Conservation (phyloP, 2,113 vertebrate species). For the Poeciliopsis turrubarensis region DNA sequence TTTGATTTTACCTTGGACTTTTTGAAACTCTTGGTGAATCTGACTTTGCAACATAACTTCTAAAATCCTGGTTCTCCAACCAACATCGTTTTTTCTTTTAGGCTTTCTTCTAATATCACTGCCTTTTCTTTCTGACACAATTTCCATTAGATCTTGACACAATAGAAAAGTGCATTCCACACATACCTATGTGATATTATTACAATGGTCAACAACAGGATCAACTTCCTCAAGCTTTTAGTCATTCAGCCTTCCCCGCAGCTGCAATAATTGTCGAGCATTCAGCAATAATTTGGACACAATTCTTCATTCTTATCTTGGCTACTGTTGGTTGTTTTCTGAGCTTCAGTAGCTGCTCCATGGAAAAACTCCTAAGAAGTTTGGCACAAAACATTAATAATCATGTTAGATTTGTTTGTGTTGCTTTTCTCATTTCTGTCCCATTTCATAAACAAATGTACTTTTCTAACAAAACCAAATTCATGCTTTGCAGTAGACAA, state of each 20-base stretch:
- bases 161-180: slow-evolving; percentile 64
- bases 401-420: background rate
- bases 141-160: slow-evolving; percentile 34
- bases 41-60: background rate
- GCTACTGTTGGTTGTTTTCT: background rate
- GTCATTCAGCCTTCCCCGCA: slow-evolving; percentile 25
- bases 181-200: slow-evolving; percentile 45
- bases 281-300: background rate
- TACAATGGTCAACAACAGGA: slow-evolving; percentile 47
- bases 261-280: slow-evolving; percentile 17
- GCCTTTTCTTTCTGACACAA: slow-evolving; percentile 42
- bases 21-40: background rate
- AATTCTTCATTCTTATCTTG: background rate
- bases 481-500: too few species aligned
- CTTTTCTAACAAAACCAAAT: too few species aligned
- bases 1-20: background rate
- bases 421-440: background rate
- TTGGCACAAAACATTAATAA: background rate
- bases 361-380: background rate
- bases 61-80: too few species aligned
- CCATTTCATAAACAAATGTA: background rate
- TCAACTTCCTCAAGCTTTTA: slow-evolving; percentile 45
- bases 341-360: background rate
- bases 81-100: background rate
- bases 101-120: slow-evolving; percentile 20